phyloP scores from a whole-genome alignment of 1,140 invertebrate species.

The Pogonognathellus flavescens region DNA sequence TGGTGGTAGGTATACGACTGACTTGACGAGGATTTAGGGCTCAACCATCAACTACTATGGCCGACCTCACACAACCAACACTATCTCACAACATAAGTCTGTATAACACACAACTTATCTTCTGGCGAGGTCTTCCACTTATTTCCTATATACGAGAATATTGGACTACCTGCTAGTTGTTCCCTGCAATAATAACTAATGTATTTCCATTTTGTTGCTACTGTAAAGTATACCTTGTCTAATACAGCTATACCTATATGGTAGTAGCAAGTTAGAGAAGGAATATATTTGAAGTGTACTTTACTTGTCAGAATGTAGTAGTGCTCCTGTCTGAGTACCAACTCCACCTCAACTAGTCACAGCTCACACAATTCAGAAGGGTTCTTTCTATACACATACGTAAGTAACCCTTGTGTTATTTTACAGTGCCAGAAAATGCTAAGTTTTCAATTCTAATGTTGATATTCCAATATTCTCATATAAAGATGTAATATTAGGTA shows the following conservation, averaged over 20 bases:
- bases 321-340: neutral
- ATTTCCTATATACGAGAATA: too few species aligned
- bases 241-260: too few species aligned
- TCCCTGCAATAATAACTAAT: neutral
- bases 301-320: neutral
- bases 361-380: neutral
- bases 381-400: neutral
- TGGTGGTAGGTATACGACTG: slow-evolving; percentile 36
- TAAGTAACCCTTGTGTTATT: neutral
- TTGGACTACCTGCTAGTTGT: too few species aligned
- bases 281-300: neutral
- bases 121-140: neutral
- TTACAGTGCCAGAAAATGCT: neutral
- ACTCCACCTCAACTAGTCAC: neutral
- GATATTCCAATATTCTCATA: too few species aligned
- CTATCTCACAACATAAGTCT: slow-evolving; percentile 5
- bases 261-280: neutral
- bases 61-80: slow-evolving; percentile 25
- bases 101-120: slow-evolving; percentile 3
- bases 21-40: slow-evolving; percentile 45
- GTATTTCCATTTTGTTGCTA: slow-evolving; percentile 15
- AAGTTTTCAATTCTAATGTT: too few species aligned
- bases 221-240: neutral
- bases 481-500: too few species aligned
- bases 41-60: slow-evolving; percentile 39